Conservation (phyloP, 2,888 invertebrate genomes). For the Drosophila peninsularis region DNA sequence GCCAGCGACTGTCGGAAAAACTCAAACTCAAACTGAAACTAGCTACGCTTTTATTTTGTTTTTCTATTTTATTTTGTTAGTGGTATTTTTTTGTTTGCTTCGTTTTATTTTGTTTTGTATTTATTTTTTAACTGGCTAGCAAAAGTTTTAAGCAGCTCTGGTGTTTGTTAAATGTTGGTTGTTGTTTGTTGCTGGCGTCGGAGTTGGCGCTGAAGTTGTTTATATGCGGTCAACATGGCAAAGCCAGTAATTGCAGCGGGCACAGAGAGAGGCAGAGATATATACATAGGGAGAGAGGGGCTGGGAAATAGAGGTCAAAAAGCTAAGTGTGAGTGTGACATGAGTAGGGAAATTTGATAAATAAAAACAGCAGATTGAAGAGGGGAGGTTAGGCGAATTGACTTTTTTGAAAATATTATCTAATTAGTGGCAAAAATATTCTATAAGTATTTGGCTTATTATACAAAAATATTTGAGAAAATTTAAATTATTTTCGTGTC, state of each 20-base stretch:
- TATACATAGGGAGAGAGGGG: neutral
- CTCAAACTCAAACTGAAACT: conserved; percentile 62
- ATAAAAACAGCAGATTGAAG: neutral
- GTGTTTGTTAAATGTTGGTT: conserved; percentile 70
- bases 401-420: neutral
- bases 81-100: conserved; percentile 16
- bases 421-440: too few species aligned
- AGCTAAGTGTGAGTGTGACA: neutral
- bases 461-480: too few species aligned
- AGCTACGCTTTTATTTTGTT: conserved; percentile 29
- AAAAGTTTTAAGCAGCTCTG: conserved; percentile 67
- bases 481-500: too few species aligned
- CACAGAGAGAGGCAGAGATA: neutral
- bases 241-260: conserved; percentile 9
- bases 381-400: neutral
- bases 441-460: too few species aligned
- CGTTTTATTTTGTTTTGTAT: neutral
- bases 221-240: conserved; percentile 66
- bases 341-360: conserved; percentile 3
- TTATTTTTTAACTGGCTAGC: conserved; percentile 43
- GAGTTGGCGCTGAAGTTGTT: conserved; percentile 56
- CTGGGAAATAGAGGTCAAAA: neutral
- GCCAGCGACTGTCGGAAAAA: conserved; percentile 65
- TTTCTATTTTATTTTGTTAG: conserved; percentile 24
- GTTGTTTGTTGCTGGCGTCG: conserved; percentile 50